Percentiles rank a stretch among this genome's conserved stretches.
Conservation (phyloP, 2,113 vertebrate genomes). For the Aegypius monachus region DNA sequence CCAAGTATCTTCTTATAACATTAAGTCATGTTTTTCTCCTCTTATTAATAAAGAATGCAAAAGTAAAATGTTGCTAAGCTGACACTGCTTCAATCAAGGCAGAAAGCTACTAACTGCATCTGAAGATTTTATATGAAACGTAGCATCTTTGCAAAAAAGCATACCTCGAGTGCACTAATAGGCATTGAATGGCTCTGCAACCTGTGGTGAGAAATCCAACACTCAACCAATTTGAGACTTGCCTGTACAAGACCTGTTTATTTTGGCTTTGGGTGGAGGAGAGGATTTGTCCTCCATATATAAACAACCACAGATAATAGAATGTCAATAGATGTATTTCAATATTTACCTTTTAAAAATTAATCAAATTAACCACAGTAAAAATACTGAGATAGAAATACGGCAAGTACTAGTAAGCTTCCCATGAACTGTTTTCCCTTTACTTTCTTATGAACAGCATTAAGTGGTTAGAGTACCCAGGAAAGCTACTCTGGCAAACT, state of each 20-base stretch:
- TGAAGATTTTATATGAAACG: background rate
- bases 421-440: background rate
- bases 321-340: background rate
- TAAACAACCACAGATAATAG: constrained; percentile 18
- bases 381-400: background rate
- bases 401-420: background rate
- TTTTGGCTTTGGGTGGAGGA: background rate
- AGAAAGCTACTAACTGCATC: background rate
- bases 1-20: background rate
- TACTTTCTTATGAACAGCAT: background rate
- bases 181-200: background rate
- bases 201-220: background rate
- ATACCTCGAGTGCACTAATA: background rate
- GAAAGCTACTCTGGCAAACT: background rate
- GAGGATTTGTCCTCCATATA: background rate
- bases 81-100: background rate
- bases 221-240: background rate
- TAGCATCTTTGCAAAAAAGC: background rate
- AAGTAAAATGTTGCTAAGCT: background rate
- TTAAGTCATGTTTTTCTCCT: background rate
- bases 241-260: background rate
- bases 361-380: background rate
- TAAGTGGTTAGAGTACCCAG: background rate
- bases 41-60: background rate
- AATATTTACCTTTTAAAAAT: background rate